Conservation (phyloP, 2,113 vertebrate species). For the Salminus brasiliensis region DNA sequence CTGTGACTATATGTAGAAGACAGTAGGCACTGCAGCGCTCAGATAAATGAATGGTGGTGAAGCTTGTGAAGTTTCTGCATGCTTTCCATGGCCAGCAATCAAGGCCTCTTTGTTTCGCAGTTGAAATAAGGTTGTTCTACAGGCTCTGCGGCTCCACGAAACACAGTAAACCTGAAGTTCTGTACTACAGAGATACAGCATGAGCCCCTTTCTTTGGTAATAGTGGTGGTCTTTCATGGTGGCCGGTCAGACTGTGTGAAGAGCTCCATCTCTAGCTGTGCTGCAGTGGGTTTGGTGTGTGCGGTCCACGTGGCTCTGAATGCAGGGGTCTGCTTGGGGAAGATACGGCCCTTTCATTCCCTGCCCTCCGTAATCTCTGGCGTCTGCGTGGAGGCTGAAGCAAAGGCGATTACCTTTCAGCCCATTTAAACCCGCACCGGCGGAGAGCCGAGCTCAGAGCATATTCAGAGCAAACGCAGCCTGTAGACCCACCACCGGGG, state of each 20-base stretch:
- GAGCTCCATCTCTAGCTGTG: not conserved
- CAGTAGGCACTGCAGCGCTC: not conserved
- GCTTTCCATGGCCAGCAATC: not conserved
- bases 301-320: not conserved
- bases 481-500: conserved; percentile 10
- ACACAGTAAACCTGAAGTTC: not conserved
- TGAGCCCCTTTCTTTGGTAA: not conserved
- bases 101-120: not conserved
- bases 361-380: conserved; percentile 3
- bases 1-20: not conserved
- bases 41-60: not conserved
- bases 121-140: not conserved
- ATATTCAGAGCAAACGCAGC: conserved; percentile 34
- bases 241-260: not conserved
- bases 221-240: not conserved
- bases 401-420: conserved; percentile 27
- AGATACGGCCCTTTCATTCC: not conserved
- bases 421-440: conserved; percentile 16
- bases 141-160: not conserved
- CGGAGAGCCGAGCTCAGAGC: not conserved
- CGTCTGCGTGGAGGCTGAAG: conserved; percentile 12
- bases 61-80: not conserved
- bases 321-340: not conserved
- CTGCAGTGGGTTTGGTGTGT: not conserved
- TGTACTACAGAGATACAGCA: not conserved